These are phyloP conservation scores for Gallinago paraguaiae DNA, from an alignment of 2,113 vertebrate species.

Conservation along the genomic window DNA sequence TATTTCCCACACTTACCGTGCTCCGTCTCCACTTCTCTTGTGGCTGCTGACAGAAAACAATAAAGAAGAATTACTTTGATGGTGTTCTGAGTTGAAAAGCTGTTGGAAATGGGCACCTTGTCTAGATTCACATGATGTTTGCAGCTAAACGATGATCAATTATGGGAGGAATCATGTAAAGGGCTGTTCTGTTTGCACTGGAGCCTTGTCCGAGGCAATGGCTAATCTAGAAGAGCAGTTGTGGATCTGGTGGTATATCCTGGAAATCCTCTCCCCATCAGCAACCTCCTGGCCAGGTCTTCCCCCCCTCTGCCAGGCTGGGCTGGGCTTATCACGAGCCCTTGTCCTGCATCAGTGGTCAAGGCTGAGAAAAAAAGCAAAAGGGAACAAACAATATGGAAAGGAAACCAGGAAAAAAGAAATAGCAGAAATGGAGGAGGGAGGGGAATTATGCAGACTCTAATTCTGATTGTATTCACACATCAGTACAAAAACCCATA, in stretches of 20 bases:
- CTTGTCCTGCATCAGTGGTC: not conserved
- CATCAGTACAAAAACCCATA: accelerated
- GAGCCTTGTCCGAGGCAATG: not conserved
- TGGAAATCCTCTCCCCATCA: not conserved
- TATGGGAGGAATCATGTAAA: not conserved
- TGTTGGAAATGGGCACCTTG: constrained; percentile 16
- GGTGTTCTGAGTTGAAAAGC: constrained; percentile 24
- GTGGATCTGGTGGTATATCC: not conserved
- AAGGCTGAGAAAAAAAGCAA: not conserved
- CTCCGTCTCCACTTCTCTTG: not conserved
- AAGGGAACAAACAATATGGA: not conserved
- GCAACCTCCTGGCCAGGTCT: not conserved
- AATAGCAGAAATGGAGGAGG: not conserved
- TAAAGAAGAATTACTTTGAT: constrained; percentile 48
- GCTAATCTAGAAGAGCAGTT: not conserved
- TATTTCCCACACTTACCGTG: not conserved
- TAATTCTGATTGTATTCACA: not conserved
- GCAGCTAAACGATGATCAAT: not conserved
- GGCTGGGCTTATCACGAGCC: not conserved
- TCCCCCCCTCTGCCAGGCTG: not conserved
- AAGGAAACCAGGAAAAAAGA: not conserved
- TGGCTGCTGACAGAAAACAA: constrained; percentile 48
- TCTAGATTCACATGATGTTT: not conserved
- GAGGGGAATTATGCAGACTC: not conserved
- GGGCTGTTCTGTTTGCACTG: not conserved